These are phyloP conservation scores for Cosmia trapezina DNA, from an alignment of 2,888 invertebrate species.

Conservation along the genomic window DNA sequence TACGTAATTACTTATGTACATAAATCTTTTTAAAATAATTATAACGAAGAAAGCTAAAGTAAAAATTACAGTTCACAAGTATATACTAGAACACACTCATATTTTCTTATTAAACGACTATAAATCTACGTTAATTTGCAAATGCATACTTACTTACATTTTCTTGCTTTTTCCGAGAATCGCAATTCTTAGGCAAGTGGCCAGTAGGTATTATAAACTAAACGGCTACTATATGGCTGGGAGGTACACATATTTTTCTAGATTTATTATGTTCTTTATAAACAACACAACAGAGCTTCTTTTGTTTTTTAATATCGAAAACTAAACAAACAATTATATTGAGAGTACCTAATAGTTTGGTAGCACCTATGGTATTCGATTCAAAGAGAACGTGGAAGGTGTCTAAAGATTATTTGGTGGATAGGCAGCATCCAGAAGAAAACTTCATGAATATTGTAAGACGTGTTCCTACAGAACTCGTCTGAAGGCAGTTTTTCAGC, in stretches of 20 bases:
- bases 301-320: neutral
- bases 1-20: neutral
- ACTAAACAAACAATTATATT: neutral
- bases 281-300: neutral
- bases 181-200: conserved; percentile 37
- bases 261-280: conserved; percentile 3
- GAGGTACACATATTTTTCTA: neutral
- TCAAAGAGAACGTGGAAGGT: neutral
- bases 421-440: neutral
- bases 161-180: conserved; percentile 21
- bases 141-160: conserved; percentile 25
- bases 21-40: conserved; percentile 25
- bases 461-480: neutral
- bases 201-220: conserved; percentile 40
- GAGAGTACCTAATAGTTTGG: neutral
- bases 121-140: conserved; percentile 22
- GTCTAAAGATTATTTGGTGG: neutral
- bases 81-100: conserved; percentile 11
- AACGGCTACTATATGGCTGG: conserved; percentile 2
- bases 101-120: conserved; percentile 17
- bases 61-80: conserved; percentile 7
- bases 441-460: neutral
- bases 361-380: neutral
- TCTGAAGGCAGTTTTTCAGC: conserved; percentile 13
- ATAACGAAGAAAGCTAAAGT: conserved; percentile 7